Base-by-base conservation (phyloP, 2,797 vertebrate species). In the Odontamblyopus lacepedii region DNA sequence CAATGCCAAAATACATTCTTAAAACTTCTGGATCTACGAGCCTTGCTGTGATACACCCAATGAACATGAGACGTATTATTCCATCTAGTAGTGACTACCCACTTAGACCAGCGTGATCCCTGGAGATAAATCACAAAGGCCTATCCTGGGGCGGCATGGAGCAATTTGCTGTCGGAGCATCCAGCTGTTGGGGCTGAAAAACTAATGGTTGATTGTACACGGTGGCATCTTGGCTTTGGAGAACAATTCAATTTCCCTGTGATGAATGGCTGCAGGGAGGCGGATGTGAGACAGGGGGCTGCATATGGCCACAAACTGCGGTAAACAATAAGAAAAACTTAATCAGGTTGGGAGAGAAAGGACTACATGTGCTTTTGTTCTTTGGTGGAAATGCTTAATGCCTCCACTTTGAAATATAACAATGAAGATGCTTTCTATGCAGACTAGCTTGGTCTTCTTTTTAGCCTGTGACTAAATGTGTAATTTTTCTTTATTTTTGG, bases 161-260 rank as follows among this genome's bases (percentile, higher is more conserved):
- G 74, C 89, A 87, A 85, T 92, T 89, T 92, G 85, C 87, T 70
- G 70, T 76, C 74, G 83, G 78, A 78, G 78, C 69, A 71, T 91
- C 89, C 91, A 92, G 86, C 87, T 92, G 87, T 85, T 91, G 82
- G 83, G 48, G 16, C 79, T 64, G 80, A 73, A 89, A 88, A 88
- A 88, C 75, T 81, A 88, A 87, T 89, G 82, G 87, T 80, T 91
- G 88, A 91, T 88, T 88, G 89, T 85, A 80, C 78, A 59, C 77
- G 65, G 72, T 83, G 78, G 87, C 84, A 83, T 92, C 87, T 90
- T 88, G 89, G 89, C 89, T 87, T 63, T 62, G 48, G 80, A 86
- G 85, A 93, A 92, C 87, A 90, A 91, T 92, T 93, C 86, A 91
- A 90, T 93, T 92, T 92, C 78, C 80, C 6, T 16, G 30, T 92